Evolutionary conservation across 1,140 invertebrate genomes (phyloP), one percentile per base, ranked within the genome.

Genomic region (Cephus cinctus): DNA sequence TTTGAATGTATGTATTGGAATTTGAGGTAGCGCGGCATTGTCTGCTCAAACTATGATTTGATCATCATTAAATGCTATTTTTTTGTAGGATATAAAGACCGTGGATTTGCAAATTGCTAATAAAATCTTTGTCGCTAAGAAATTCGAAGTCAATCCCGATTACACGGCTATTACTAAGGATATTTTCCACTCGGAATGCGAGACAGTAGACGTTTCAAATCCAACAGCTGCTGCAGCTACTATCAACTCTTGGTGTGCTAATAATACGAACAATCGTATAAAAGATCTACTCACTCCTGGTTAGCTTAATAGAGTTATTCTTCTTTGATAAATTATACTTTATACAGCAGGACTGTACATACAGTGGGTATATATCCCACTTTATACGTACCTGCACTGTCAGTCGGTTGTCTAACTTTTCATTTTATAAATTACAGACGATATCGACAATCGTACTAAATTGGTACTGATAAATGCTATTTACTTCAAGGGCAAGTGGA

Each of bases 401-500:
- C n/a, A n/a, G n/a, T n/a, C n/a, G n/a, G n/a, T n/a, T n/a, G n/a
- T n/a, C n/a, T n/a, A n/a, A n/a, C n/a, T n/a, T n/a, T n/a, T n/a
- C n/a, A n/a, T n/a, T n/a, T n/a, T n/a, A n/a, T n/a, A n/a, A n/a
- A n/a, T n/a, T n/a, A n/a, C 39, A 72, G 69, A 56, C 46, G 56
- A 63, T 18, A 57, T 83, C 0, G 61, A 57, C 31, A 42, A 49
- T 6, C 52, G 71, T 27, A 81, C 79, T 56, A 71, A 50, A 32
- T 65, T 83, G 58, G 79, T 84, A 48, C 76, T 84, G 38, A 78
- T 80, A 40, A 89, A 88, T 68, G 84, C 84, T n/a, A 76, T 86
- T 27, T 86, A 85, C 67, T 88, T 87, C 67, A 86, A 88, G 76
- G 86, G 85, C n/a, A 69, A 75, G 21, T 90, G 88, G 88, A 60